Evolutionary conservation across 1,140 invertebrate genomes (phyloP).

Genomic region (Maniola jurtina): DNA sequence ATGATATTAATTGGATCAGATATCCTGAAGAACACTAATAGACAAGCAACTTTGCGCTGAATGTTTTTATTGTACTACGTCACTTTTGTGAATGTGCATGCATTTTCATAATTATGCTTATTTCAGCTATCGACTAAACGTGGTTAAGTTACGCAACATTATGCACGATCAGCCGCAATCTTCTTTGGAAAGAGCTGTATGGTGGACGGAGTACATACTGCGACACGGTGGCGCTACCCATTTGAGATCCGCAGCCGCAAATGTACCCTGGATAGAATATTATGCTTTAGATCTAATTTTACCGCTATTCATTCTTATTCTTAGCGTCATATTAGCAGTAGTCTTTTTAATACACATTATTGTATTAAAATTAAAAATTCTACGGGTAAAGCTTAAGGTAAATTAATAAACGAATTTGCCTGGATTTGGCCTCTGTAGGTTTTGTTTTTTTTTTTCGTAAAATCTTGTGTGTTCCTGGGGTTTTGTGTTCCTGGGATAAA

Average conservation of each 20-base stretch:
- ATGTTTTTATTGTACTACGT: no score
- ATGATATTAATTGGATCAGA: no score
- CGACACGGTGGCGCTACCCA: slow-evolving; percentile 74
- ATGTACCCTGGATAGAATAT: slow-evolving; percentile 43
- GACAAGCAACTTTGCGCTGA: no score
- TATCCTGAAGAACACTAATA: no score
- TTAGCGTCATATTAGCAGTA: neutral
- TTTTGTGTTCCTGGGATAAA: no score
- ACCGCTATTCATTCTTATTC: neutral
- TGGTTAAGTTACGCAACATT: slow-evolving; percentile 27
- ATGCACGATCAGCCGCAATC: slow-evolving; percentile 29
- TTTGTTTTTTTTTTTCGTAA: neutral
- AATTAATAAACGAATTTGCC: neutral
- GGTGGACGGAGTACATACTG: slow-evolving; percentile 80
- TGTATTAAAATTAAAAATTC: neutral
- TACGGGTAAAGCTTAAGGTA: neutral
- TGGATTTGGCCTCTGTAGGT: no score
- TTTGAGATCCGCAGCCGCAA: slow-evolving; percentile 53
- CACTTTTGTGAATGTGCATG: neutral
- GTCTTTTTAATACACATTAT: neutral
- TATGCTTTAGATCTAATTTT: slow-evolving; percentile 41
- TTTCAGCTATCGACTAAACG: slow-evolving; percentile 38
- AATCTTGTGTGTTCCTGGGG: no score
- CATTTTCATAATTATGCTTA: slow-evolving; percentile 11
- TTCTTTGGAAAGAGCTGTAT: slow-evolving; percentile 67